Base-by-base conservation (phyloP, 2,888 invertebrate species). In the Lithosia quadra region DNA sequence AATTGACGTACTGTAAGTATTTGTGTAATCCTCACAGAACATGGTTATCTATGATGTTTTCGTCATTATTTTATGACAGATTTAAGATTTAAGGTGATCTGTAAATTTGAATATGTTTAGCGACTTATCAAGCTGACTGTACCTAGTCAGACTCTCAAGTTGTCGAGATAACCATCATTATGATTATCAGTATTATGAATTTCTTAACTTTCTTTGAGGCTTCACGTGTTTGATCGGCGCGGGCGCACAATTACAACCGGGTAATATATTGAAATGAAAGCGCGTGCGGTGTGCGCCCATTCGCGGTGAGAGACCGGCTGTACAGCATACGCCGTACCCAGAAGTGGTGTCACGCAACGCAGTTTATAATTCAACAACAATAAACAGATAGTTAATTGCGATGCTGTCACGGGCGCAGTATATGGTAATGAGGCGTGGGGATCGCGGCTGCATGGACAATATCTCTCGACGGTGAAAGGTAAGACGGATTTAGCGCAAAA, bases 341-440 rank as follows among this genome's bases (percentile, higher is more conserved):
- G 83, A 75, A 84, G 83, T 84, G 76, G 80, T 91, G 91, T 89
- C 89, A 89, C 90, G 90, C 90, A 87, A 91, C 90, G 91, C 88
- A 90, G 92, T 92, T 92, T 93, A 92, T 94, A 94, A 94, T 94
- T 92, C 93, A 92, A 91, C 93, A 93, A 94, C 94, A 94, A 95
- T 94, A 94, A 93, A 92, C 95, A 92, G 92, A 94, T 94, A 93
- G 93, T 95, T 95, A 95, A 94, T 95, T 95, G 94, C 95, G 88
- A 88, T 89, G 93, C 94, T 94, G 94, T 94, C 95, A 94, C 92
- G 89, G 93, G 90, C 91, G 88, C 92, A 93, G 93, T 94, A 92
- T 94, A 95, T 95, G 94, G 94, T 95, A 95, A 95, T 95, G 94
- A 94, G 94, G 88, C 90, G 90, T 89, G 88, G 90, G 92, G 92